Conservation (phyloP, 2,113 vertebrate genomes). For the Merops nubicus region DNA sequence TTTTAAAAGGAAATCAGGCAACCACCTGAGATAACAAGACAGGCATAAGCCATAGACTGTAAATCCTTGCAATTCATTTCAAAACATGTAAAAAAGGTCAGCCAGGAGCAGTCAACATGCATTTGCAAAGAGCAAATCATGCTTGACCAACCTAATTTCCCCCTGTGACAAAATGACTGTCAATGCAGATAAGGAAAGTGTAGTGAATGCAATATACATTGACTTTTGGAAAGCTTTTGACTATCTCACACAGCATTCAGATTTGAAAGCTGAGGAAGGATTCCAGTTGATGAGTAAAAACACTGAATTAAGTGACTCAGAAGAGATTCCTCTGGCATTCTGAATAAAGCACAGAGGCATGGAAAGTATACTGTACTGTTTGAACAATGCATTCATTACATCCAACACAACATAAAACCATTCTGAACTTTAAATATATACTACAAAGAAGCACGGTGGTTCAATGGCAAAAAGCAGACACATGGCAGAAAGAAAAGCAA, state of each 20-base stretch:
- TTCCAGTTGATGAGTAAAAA: constrained; percentile 22
- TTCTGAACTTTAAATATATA: neutral
- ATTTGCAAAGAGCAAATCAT: constrained; percentile 14
- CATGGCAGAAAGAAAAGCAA: neutral
- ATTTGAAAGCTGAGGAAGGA: constrained; percentile 18
- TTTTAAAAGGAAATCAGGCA: constrained; percentile 27
- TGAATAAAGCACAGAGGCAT: neutral
- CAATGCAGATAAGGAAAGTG: neutral
- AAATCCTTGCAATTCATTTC: constrained; percentile 4
- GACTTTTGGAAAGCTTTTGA: constrained; percentile 34
- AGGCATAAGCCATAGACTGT: neutral
- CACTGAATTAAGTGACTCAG: constrained; percentile 17
- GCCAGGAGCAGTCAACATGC: constrained; percentile 6
- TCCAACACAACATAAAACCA: constrained; percentile 15
- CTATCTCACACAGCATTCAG: neutral
- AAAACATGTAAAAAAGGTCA: constrained; percentile 20
- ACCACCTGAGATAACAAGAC: constrained; percentile 24
- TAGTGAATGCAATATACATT: neutral
- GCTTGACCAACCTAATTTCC: neutral
- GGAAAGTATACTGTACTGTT: neutral
- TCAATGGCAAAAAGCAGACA: neutral
- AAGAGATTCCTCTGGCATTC: neutral
- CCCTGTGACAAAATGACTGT: constrained; percentile 24
- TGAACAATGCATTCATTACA: neutral
- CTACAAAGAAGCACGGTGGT: neutral